phyloP scores from a whole-genome alignment of 2,113 vertebrate species.

The Gopherus flavomarginatus region DNA sequence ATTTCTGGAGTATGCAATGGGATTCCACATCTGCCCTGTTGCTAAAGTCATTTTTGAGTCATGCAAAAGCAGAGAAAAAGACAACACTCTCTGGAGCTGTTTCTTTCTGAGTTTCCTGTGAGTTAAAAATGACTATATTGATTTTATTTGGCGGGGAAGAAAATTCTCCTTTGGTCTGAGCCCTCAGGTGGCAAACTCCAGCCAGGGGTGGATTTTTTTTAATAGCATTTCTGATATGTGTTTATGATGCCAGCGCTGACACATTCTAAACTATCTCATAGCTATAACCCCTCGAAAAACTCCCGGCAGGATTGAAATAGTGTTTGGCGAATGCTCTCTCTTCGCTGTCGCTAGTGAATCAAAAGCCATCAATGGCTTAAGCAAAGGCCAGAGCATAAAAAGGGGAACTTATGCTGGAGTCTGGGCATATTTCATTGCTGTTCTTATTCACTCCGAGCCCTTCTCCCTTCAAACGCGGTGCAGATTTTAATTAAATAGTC shows the following conservation, averaged over 20 bases:
- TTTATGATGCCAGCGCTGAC: slow-evolving; percentile 33
- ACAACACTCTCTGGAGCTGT: background rate
- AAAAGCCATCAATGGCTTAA: background rate
- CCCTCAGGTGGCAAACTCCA: slow-evolving; percentile 7
- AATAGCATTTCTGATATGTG: slow-evolving; percentile 20
- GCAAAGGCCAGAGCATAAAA: background rate
- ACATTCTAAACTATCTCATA: slow-evolving; percentile 36
- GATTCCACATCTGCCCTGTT: background rate
- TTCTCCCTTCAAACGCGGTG: background rate
- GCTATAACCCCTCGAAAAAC: slow-evolving; percentile 15
- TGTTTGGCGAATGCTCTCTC: slow-evolving; percentile 19
- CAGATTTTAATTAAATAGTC: slow-evolving; percentile 62
- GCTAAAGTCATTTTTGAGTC: background rate
- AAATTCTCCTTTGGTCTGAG: slow-evolving; percentile 1
- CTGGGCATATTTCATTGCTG: slow-evolving; percentile 9
- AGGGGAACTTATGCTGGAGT: slow-evolving; percentile 14
- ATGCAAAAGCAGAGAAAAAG: background rate
- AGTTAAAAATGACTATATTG: slow-evolving; percentile 33
- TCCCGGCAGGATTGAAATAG: slow-evolving; percentile 33
- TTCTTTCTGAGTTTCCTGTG: background rate
- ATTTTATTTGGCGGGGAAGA: slow-evolving; percentile 15
- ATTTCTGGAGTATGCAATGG: background rate
- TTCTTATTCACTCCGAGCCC: background rate
- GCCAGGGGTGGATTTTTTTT: background rate
- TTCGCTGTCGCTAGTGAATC: slow-evolving; percentile 39